Evolutionary conservation across 2,888 invertebrate species (phyloP), one percentile per base, ranked within the genome.

Genomic region (Parnassius mnemosyne): DNA sequence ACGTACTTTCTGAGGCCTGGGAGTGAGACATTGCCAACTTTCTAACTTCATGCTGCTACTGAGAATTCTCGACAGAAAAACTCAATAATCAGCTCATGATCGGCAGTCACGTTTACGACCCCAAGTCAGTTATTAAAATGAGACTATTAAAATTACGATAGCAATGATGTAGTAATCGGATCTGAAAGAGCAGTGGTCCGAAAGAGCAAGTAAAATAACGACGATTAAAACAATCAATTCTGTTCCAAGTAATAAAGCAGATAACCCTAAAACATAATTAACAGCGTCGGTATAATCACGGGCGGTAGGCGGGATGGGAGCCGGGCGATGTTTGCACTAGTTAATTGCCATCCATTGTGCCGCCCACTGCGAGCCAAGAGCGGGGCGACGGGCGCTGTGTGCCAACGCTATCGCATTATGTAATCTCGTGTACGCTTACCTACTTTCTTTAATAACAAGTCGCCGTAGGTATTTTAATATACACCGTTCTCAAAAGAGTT

Each of bases 261-360:
- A 63, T 63, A 63, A 63, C 58, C 63, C 58, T 63, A 60, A 63
- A 65, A 65, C 65, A 63, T 60, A 65, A 63, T 65, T 65, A 62
- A 57, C 65, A 61, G 46, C 60, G 53, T 43, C 44, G 53, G 60
- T 50, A 60, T 65, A 60, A 60, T 63, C 57, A 46, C 58, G 65
- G 61, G 49, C 61, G 65, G 60, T 43, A 47, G 60, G 54, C 51
- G 65, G 68, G 72, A 72, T 16, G 75, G 71, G 63, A 68, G 69
- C 64, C 60, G 60, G 61, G 57, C 13, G 49, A 69, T 84, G 80
- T 83, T 83, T 82, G 76, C 73, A 63, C 70, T 66, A 66, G 75
- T 72, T 84, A 84, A 85, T 85, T 81, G 80, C 75, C 57, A 56
- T 56, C 68, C 70, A 76, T 77, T 75, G 77, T 77, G 71, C 71